Percentiles rank a stretch among this genome's conserved stretches.
Evolutionary conservation across 2,113 vertebrate genomes (phyloP).

Genomic region (Turnix velox): DNA sequence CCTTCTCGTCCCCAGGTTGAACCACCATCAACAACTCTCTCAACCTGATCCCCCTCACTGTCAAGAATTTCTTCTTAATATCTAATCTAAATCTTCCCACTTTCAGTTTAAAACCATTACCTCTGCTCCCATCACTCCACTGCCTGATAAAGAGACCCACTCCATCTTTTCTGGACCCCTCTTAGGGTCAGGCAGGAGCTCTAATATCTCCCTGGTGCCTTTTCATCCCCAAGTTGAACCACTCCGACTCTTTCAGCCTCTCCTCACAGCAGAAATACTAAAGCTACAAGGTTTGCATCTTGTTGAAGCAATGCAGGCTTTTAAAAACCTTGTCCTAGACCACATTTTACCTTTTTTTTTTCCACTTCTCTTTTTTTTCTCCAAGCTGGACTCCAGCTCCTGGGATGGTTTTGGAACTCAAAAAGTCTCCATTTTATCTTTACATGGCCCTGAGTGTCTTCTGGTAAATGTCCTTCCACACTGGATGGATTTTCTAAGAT

Average conservation of each 20-base stretch:
- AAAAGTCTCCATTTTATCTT: background rate
- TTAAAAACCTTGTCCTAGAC: background rate
- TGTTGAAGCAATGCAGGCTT: background rate
- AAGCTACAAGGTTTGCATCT: fast-evolving
- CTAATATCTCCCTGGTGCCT: background rate
- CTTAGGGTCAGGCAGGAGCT: background rate
- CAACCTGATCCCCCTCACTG: background rate
- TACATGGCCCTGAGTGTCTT: background rate
- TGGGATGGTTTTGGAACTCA: background rate
- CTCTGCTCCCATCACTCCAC: background rate
- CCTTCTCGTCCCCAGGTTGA: background rate
- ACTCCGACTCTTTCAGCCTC: background rate
- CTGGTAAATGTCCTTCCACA: background rate
- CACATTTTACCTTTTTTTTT: background rate
- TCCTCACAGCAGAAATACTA: background rate
- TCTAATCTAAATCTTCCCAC: background rate
- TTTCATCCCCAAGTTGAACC: background rate
- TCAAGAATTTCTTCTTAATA: background rate
- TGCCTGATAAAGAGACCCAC: background rate
- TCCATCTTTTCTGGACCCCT: background rate
- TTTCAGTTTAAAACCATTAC: too few relatives aligned
- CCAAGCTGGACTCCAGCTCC: background rate
- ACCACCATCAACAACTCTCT: background rate
- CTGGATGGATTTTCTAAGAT: background rate
- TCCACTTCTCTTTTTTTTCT: background rate